These are phyloP conservation scores for Tachina grossa DNA, from an alignment of 2,888 invertebrate genomes.

Conservation along the genomic window DNA sequence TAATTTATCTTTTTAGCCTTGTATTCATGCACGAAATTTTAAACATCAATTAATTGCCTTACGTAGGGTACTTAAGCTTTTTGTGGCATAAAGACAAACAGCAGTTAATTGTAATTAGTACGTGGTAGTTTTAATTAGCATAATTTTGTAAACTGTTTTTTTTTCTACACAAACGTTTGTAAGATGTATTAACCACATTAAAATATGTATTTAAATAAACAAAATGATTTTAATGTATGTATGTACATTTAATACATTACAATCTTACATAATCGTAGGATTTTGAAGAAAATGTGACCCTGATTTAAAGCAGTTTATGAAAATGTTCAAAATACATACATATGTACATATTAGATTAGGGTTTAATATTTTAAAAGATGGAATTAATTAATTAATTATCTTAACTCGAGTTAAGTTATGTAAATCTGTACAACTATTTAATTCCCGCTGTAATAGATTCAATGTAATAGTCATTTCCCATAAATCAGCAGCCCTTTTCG, in stretches of 20 bases:
- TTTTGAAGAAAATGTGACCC: no score
- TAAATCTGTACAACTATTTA: no score
- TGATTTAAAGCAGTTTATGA: no score
- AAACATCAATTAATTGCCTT: neutral
- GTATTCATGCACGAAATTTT: neutral
- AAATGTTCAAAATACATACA: neutral
- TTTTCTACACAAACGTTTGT: neutral
- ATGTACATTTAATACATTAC: no score
- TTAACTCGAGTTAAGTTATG: no score
- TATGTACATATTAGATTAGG: no score
- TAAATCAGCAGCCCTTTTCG: no score
- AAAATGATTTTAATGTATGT: neutral
- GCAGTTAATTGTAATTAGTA: slow-evolving; percentile 34
- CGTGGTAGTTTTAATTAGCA: slow-evolving; percentile 46
- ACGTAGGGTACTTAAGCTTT: slow-evolving; percentile 16
- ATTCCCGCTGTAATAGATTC: no score
- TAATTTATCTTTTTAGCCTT: neutral
- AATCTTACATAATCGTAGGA: no score
- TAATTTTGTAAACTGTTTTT: slow-evolving; percentile 23
- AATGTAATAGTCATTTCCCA: no score
- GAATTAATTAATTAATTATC: no score
- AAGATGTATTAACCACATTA: slow-evolving; percentile 19
- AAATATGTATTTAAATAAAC: slow-evolving; percentile 27
- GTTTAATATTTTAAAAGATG: no score
- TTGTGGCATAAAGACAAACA: neutral